Percentiles rank a stretch among this genome's conserved stretches.
Evolutionary conservation across 2,797 vertebrate genomes (phyloP).

Genomic region (Yasuhikotakia modesta): DNA sequence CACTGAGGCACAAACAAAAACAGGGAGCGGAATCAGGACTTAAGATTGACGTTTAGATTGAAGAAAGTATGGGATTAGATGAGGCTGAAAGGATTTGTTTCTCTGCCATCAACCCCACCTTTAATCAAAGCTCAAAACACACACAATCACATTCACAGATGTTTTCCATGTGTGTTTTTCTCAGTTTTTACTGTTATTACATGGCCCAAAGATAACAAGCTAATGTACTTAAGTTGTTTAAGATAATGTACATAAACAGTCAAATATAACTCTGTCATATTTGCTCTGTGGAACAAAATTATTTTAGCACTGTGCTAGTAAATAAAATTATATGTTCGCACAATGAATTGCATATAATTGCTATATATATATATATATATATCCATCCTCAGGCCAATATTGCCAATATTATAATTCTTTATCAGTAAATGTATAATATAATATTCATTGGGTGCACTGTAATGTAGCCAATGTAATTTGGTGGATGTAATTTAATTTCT

Average conservation of each 20-base stretch:
- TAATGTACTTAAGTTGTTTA: too few species aligned
- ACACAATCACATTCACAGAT: not conserved
- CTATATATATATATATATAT: too few species aligned
- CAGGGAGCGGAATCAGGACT: not conserved
- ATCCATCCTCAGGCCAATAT: too few species aligned
- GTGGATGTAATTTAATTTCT: conserved; percentile 69
- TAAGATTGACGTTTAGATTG: conserved; percentile 25
- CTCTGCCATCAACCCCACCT: not conserved
- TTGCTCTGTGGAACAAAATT: conserved; percentile 4
- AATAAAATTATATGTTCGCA: conserved; percentile 32
- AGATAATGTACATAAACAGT: too few species aligned
- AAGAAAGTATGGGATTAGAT: conserved; percentile 25
- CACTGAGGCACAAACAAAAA: conserved; percentile 36
- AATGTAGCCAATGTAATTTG: conserved; percentile 13
- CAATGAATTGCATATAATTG: too few species aligned
- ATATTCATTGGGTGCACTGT: conserved; percentile 57
- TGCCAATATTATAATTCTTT: conserved; percentile 67
- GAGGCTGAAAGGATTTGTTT: conserved; percentile 37
- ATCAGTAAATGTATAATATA: conserved; percentile 66
- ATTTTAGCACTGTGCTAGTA: conserved; percentile 41
- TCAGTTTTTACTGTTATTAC: too few species aligned
- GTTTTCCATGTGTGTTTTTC: not conserved
- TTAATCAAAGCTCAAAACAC: not conserved
- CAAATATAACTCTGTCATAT: not conserved
- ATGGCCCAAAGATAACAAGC: too few species aligned